These are phyloP conservation scores for Dendrocincla fuliginosa DNA, from an alignment of 2,797 vertebrate genomes.

Conservation along the genomic window DNA sequence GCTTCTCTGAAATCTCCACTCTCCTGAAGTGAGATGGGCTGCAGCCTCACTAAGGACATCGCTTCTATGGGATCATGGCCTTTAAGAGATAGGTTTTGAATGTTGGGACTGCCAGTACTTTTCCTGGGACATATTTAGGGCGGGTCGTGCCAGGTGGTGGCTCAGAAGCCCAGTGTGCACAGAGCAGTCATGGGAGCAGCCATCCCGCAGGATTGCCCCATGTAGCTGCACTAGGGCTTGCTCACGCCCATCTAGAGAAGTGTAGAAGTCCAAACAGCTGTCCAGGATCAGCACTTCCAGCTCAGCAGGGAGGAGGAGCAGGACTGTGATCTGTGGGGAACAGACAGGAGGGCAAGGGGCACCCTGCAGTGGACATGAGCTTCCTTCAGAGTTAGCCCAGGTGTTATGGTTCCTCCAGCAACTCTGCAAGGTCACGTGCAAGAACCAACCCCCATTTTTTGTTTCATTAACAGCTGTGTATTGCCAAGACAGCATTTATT, in stretches of 20 bases:
- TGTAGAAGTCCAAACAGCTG: not conserved
- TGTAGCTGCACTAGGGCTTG: not conserved
- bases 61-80: not conserved
- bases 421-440: not conserved
- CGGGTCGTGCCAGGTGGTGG: fast-evolving
- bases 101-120: not conserved
- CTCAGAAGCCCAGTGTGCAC: not conserved
- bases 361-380: not conserved
- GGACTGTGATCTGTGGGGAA: not conserved
- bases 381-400: not conserved
- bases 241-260: not conserved
- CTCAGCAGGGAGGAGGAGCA: not conserved
- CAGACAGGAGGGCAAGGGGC: not conserved
- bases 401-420: not conserved
- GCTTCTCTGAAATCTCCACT: not conserved
- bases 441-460: not conserved
- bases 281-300: not conserved
- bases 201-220: not conserved
- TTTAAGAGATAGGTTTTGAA: not conserved
- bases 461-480: not conserved
- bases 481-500: not conserved
- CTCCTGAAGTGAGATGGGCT: not conserved
- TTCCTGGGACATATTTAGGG: not conserved
- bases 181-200: not conserved
- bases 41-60: not conserved